Percentiles rank a stretch among this genome's conserved stretches.
Conservation (phyloP, 2,113 vertebrate genomes). For the Marcusenius ussheri region DNA sequence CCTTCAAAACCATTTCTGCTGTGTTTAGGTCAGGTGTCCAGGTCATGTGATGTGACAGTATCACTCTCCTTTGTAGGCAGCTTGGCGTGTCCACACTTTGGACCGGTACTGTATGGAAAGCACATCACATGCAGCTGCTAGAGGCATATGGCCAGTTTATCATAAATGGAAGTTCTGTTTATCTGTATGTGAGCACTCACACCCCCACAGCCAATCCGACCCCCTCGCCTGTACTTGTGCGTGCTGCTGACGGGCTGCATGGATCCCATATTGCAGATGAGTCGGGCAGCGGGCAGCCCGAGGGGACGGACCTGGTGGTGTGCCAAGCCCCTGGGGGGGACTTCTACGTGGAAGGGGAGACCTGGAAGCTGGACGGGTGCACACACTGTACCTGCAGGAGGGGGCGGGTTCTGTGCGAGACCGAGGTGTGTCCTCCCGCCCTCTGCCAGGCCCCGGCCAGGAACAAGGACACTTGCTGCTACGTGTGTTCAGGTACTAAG, state of each 20-base stretch:
- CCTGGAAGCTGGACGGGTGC: slow-evolving; percentile 72
- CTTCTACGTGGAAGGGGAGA: slow-evolving; percentile 69
- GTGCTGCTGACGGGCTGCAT: neutral
- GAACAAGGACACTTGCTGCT: slow-evolving; percentile 64
- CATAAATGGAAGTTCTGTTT: neutral
- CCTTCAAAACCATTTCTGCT: neutral
- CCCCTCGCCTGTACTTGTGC: neutral
- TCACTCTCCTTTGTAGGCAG: neutral
- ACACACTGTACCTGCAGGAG: slow-evolving; percentile 65
- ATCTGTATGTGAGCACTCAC: slow-evolving; percentile 8
- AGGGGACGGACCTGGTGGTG: slow-evolving; percentile 64
- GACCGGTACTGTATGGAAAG: slow-evolving; percentile 38
- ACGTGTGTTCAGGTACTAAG: slow-evolving; percentile 58
- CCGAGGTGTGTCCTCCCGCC: slow-evolving; percentile 65
- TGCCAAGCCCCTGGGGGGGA: slow-evolving; percentile 65
- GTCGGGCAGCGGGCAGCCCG: slow-evolving; percentile 62
- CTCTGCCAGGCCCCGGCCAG: slow-evolving; percentile 59
- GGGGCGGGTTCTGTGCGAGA: slow-evolving; percentile 66
- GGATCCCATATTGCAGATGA: slow-evolving; percentile 50
- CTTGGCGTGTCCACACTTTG: neutral
- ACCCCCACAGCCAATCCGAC: neutral
- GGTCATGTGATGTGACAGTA: neutral
- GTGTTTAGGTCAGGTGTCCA: neutral
- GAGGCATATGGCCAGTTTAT: slow-evolving; percentile 14
- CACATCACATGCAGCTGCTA: slow-evolving; percentile 39